Evolutionary conservation across 2,113 vertebrate genomes (phyloP).

Genomic region (Spermophilus dauricus): DNA sequence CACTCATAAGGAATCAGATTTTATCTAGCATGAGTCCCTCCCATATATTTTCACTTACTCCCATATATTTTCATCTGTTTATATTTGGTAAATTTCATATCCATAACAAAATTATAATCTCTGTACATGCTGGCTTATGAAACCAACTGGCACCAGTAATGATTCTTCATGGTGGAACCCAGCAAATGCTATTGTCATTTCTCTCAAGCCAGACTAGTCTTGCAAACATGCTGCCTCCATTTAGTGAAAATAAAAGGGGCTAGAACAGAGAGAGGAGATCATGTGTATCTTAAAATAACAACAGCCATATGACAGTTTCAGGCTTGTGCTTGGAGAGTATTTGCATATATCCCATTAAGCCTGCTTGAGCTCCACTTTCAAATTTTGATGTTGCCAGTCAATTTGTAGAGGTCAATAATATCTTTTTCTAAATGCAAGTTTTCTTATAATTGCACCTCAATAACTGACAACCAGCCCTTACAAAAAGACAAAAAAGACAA

Average conservation of each 20-base stretch:
- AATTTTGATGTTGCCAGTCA: conserved; percentile 85
- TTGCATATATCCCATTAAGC: conserved; percentile 88
- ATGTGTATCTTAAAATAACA: conserved; percentile 83
- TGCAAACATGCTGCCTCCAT: conserved; percentile 76
- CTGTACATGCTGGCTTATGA: conserved; percentile 33
- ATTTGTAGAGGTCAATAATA: conserved; percentile 83
- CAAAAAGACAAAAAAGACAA: conserved; percentile 84
- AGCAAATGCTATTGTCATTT: conserved; percentile 53
- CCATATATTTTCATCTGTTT: neutral
- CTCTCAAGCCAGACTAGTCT: conserved; percentile 69
- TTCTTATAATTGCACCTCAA: conserved; percentile 85
- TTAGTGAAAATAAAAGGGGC: conserved; percentile 79
- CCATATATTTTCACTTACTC: neutral
- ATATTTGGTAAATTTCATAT: neutral
- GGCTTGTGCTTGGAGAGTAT: conserved; percentile 80
- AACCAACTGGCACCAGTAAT: conserved; percentile 75
- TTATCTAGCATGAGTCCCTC: neutral
- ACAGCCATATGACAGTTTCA: conserved; percentile 83
- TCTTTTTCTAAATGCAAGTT: conserved; percentile 82
- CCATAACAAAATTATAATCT: neutral
- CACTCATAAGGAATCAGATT: neutral
- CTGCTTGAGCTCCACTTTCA: conserved; percentile 81
- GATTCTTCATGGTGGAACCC: conserved; percentile 61
- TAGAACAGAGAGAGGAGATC: conserved; percentile 67
- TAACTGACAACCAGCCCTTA: conserved; percentile 84